Conservation (phyloP, 2,113 vertebrate genomes). For the Perca fluviatilis region DNA sequence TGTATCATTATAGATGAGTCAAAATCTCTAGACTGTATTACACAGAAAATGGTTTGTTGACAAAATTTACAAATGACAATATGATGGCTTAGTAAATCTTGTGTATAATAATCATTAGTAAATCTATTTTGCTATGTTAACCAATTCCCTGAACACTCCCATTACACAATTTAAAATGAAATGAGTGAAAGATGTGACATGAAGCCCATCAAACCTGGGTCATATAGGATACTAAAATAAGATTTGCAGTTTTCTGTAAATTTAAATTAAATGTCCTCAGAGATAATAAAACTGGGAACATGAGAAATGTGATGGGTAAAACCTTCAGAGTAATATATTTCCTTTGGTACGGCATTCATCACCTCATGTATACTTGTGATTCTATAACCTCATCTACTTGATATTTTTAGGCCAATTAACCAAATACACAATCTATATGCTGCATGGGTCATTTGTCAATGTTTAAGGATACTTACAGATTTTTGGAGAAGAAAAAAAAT, state of each 20-base stretch:
- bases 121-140: conserved; percentile 24
- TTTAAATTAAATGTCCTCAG: conserved; percentile 2
- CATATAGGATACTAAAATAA: background rate
- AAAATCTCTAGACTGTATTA: background rate
- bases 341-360: conserved; percentile 27
- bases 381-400: background rate
- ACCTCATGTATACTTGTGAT: background rate
- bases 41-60: conserved; percentile 16
- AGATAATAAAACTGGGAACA: conserved; percentile 2
- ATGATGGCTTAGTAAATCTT: conserved; percentile 5
- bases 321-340: conserved; percentile 6
- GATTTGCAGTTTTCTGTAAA: background rate
- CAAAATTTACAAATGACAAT: conserved; percentile 15
- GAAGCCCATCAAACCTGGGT: background rate
- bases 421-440: background rate
- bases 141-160: conserved; percentile 19
- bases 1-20: background rate
- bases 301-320: conserved; percentile 9
- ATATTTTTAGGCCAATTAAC: background rate
- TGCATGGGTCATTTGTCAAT: background rate
- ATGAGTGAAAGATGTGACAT: background rate
- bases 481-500: background rate
- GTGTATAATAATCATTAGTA: background rate
- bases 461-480: background rate
- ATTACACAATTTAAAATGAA: conserved; percentile 26